These are phyloP conservation scores for Drosophila pruinosa DNA, from an alignment of 1,140 invertebrate species.

Conservation along the genomic window DNA sequence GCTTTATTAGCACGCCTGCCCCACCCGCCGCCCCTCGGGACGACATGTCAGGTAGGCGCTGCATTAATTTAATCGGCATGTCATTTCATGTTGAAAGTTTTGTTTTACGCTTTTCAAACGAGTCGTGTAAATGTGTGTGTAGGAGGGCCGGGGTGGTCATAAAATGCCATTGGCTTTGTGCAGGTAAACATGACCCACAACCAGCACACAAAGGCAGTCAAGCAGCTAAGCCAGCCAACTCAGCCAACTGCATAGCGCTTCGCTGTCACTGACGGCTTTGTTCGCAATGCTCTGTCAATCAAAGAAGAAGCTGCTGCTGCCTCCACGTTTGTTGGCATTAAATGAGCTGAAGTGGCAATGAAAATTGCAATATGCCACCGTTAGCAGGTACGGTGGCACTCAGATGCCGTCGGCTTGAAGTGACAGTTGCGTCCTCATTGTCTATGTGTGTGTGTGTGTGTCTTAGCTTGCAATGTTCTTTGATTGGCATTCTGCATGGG, in stretches of 20 bases:
- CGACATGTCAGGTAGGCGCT: conserved; percentile 11
- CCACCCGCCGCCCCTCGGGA: background rate
- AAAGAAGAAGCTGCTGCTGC: background rate
- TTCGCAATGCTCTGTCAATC: conserved; percentile 24
- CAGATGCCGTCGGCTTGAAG: background rate
- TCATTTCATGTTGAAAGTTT: conserved; percentile 45
- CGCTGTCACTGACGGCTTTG: conserved; percentile 16
- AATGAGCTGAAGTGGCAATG: conserved; percentile 40
- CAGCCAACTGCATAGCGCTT: background rate
- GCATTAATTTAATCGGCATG: conserved; percentile 52
- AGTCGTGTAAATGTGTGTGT: background rate
- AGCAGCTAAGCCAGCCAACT: background rate
- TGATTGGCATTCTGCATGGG: conserved; percentile 26
- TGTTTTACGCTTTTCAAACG: conserved; percentile 11
- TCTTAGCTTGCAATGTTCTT: background rate
- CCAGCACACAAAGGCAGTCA: background rate
- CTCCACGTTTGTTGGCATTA: conserved; percentile 12
- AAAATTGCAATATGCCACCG: conserved; percentile 28
- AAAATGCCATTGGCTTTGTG: conserved; percentile 20
- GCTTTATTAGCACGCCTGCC: conserved; percentile 17
- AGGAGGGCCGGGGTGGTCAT: no score
- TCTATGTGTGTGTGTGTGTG: background rate
- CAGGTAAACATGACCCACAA: background rate
- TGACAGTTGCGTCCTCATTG: background rate
- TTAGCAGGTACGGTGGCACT: background rate